Evolutionary conservation across 2,888 invertebrate species (phyloP).

Genomic region (Didymodactylos carnosus): DNA sequence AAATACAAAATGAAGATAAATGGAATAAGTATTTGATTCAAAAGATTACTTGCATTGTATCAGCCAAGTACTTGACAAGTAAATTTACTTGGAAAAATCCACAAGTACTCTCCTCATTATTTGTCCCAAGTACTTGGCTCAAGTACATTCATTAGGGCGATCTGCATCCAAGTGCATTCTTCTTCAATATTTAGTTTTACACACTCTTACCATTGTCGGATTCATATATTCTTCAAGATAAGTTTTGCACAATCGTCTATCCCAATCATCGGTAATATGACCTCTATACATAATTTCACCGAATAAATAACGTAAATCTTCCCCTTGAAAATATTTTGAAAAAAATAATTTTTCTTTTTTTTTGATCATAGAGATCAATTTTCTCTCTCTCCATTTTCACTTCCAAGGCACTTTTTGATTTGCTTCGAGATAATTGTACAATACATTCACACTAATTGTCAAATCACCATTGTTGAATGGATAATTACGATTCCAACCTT

Average conservation of each 20-base stretch:
- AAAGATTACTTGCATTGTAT: too few species aligned
- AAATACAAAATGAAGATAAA: too few species aligned
- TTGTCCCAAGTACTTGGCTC: too few species aligned
- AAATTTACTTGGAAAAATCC: too few species aligned
- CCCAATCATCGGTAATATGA: slow-evolving; percentile 93
- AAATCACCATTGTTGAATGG: slow-evolving; percentile 82
- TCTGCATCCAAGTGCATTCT: too few species aligned
- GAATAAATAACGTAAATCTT: slow-evolving; percentile 76
- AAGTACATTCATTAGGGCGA: too few species aligned
- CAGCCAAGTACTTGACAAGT: too few species aligned
- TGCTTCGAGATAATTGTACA: slow-evolving; percentile 79
- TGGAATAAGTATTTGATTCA: too few species aligned
- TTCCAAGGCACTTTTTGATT: slow-evolving; percentile 43
- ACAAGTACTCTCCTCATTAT: too few species aligned
- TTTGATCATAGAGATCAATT: neutral
- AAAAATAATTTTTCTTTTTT: neutral
- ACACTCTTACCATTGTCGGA: slow-evolving; percentile 50
- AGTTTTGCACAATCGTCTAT: slow-evolving; percentile 57
- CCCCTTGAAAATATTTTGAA: slow-evolving; percentile 59
- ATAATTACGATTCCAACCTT: slow-evolving; percentile 65
- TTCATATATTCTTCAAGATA: slow-evolving; percentile 73
- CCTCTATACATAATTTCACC: slow-evolving; percentile 98
- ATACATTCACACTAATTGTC: slow-evolving; percentile 75
- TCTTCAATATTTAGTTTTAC: too few species aligned
- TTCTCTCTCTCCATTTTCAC: too few species aligned